These are phyloP conservation scores for Entomyzon cyanotis DNA, from an alignment of 2,113 vertebrate genomes.

Conservation along the genomic window DNA sequence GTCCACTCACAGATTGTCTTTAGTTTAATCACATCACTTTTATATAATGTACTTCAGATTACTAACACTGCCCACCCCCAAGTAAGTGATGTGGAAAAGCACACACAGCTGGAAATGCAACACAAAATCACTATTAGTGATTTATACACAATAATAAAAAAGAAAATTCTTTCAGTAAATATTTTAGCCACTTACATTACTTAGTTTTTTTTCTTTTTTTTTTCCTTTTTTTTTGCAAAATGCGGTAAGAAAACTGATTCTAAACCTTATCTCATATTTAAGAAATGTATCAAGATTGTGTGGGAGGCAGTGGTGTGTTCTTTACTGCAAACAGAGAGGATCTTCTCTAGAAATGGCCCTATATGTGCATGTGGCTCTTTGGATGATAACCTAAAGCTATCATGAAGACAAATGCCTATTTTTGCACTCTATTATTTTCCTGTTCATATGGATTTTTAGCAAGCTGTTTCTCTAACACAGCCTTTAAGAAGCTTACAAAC, in stretches of 20 bases:
- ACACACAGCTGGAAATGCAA: background rate
- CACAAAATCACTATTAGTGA: background rate
- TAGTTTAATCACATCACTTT: background rate
- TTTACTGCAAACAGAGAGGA: background rate
- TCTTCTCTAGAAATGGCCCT: background rate
- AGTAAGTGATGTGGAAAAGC: background rate
- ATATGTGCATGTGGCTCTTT: rapidly evolving
- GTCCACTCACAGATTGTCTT: background rate
- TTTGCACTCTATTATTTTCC: background rate
- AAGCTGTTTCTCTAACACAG: background rate
- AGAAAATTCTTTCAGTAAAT: background rate
- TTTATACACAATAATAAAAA: background rate
- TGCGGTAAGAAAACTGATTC: background rate
- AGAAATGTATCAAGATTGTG: background rate
- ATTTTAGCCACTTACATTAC: background rate
- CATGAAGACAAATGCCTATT: background rate
- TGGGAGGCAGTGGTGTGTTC: background rate
- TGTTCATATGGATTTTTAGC: background rate
- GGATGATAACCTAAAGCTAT: background rate
- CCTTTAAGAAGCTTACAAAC: background rate
- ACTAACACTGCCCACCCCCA: background rate
- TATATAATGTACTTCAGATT: background rate
- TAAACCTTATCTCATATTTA: background rate
- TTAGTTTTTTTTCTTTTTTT: background rate
- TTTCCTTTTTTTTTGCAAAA: background rate